A percentile compares a stretch with the other conserved stretches of the same genome.
These are phyloP conservation scores for Mormoops blainvillei DNA, from an alignment of 2,113 vertebrate genomes.

Conservation along the genomic window DNA sequence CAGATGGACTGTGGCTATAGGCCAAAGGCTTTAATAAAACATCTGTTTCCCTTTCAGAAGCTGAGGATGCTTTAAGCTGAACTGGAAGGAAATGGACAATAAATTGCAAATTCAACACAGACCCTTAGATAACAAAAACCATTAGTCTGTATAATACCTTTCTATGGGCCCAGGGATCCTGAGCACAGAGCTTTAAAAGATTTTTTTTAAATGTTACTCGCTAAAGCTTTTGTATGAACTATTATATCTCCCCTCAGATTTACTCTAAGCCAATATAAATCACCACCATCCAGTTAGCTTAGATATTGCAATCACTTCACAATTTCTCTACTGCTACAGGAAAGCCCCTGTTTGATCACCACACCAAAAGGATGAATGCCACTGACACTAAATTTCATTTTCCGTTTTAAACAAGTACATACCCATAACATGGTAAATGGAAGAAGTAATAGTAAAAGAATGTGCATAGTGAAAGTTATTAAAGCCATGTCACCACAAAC, in stretches of 20 bases:
- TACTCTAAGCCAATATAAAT: neutral
- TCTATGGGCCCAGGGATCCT: neutral
- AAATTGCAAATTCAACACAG: neutral
- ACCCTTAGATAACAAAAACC: neutral
- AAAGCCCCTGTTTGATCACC: neutral
- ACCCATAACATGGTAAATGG: neutral
- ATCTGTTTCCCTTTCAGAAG: neutral
- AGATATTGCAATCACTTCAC: neutral
- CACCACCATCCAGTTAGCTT: neutral
- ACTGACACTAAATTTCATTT: neutral
- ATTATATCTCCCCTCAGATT: neutral
- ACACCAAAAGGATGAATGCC: neutral
- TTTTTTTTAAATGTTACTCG: neutral
- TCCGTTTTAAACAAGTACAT: conserved; percentile 28
- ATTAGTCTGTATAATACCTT: neutral
- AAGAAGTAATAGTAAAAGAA: neutral
- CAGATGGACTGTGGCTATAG: neutral
- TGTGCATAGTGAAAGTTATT: neutral
- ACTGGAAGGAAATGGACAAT: neutral
- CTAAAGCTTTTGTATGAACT: neutral
- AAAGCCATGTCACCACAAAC: neutral
- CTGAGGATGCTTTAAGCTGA: neutral
- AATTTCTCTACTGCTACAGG: neutral
- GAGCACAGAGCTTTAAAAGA: neutral
- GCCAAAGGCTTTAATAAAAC: neutral